Evolutionary conservation across 2,888 invertebrate species (phyloP).

Genomic region (Erebia ligea): DNA sequence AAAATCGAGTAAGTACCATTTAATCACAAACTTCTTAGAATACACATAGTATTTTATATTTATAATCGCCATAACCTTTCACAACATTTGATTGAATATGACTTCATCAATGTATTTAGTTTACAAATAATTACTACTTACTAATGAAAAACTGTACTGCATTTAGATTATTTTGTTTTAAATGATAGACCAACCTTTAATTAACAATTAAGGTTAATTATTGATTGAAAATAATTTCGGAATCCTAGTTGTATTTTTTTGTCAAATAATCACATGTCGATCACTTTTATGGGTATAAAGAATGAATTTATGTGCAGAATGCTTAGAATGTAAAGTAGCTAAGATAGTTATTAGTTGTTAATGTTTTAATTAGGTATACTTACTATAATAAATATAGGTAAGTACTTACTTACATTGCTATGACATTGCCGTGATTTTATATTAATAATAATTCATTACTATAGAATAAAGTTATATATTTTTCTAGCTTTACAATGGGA

Average conservation of each 20-base stretch:
- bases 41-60: constrained; percentile 52
- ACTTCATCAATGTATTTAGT: constrained; percentile 45
- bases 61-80: constrained; percentile 56
- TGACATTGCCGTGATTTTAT: too few species aligned
- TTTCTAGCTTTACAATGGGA: constrained; percentile 72
- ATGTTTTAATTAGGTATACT: too few species aligned
- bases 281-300: background rate
- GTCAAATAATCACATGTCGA: background rate
- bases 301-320: too few species aligned
- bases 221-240: background rate
- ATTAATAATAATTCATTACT: too few species aligned
- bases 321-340: background rate
- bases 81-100: constrained; percentile 60
- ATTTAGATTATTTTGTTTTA: background rate
- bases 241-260: background rate
- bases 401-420: too few species aligned
- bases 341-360: background rate
- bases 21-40: constrained; percentile 27
- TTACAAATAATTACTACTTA: constrained; percentile 18
- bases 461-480: background rate
- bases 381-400: too few species aligned
- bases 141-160: background rate
- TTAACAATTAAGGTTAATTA: background rate
- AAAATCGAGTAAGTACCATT: constrained; percentile 67
- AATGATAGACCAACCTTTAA: background rate